A percentile compares a stretch with the other conserved stretches of the same genome.
These are phyloP conservation scores for Perdita meconis DNA, from an alignment of 2,888 invertebrate species.

Conservation along the genomic window DNA sequence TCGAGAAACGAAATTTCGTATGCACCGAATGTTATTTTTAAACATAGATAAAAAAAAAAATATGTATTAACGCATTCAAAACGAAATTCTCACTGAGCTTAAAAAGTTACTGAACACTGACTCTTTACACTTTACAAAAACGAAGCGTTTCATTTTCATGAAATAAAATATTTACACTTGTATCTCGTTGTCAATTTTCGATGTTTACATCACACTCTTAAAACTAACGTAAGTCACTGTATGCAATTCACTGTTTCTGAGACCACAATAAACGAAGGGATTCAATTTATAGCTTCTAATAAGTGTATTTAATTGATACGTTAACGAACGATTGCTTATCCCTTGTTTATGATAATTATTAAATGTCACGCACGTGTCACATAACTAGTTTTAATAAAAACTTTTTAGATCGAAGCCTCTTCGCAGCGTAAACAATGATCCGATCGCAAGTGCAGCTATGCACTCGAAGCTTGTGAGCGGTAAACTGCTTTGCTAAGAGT, in stretches of 20 bases:
- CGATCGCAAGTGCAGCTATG: constrained; percentile 56
- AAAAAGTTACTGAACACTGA: no score
- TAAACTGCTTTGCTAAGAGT: constrained; percentile 71
- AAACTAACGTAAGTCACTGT: no score
- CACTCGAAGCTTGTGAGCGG: constrained; percentile 73
- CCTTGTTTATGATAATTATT: background rate
- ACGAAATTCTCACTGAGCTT: background rate
- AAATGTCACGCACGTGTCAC: background rate
- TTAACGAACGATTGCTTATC: background rate
- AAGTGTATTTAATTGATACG: background rate
- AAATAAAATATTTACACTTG: no score
- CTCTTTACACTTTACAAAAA: no score
- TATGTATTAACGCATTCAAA: background rate
- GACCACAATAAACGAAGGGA: background rate
- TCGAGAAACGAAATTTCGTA: no score
- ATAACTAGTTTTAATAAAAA: background rate
- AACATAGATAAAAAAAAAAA: background rate
- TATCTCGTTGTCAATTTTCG: background rate
- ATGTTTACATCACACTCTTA: background rate
- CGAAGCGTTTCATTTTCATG: no score
- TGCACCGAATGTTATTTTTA: background rate
- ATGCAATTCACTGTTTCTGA: background rate
- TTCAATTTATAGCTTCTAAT: background rate
- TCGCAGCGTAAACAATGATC: constrained; percentile 2
- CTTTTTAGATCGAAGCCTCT: background rate